Evolutionary conservation across 2,113 vertebrate species (phyloP).

Genomic region (Corvus hawaiiensis): DNA sequence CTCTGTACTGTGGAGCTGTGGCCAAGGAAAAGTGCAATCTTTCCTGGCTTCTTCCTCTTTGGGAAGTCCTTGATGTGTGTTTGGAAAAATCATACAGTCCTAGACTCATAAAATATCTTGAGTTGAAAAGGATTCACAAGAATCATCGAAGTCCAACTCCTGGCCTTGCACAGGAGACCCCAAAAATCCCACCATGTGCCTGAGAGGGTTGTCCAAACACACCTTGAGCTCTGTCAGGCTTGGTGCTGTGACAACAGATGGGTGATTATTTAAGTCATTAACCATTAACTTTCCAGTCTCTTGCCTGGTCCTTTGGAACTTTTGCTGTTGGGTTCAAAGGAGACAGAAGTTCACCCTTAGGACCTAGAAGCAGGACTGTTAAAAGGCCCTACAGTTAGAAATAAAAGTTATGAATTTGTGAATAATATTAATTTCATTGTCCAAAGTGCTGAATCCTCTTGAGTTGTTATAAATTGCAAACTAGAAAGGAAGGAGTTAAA

Average conservation of each 20-base stretch:
- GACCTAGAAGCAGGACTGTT: background rate
- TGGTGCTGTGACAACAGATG: background rate
- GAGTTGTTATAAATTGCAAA: background rate
- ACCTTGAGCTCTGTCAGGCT: background rate
- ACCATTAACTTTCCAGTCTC: background rate
- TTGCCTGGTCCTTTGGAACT: background rate
- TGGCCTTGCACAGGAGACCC: background rate
- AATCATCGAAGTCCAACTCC: background rate
- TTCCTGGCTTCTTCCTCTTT: background rate
- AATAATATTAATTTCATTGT: background rate
- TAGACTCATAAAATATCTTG: background rate
- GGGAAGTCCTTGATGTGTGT: background rate
- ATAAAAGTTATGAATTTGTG: background rate
- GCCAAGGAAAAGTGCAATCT: background rate
- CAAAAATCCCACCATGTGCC: background rate
- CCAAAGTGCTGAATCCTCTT: background rate
- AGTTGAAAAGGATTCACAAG: background rate
- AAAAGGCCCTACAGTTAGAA: background rate
- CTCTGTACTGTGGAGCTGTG: background rate
- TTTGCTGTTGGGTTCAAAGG: background rate
- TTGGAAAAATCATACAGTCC: background rate
- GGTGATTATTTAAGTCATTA: background rate
- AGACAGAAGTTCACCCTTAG: background rate
- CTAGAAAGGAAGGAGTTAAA: background rate
- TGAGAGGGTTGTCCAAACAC: background rate